These are phyloP conservation scores for Bombyx mandarina DNA, from an alignment of 1,140 invertebrate genomes.

Conservation along the genomic window DNA sequence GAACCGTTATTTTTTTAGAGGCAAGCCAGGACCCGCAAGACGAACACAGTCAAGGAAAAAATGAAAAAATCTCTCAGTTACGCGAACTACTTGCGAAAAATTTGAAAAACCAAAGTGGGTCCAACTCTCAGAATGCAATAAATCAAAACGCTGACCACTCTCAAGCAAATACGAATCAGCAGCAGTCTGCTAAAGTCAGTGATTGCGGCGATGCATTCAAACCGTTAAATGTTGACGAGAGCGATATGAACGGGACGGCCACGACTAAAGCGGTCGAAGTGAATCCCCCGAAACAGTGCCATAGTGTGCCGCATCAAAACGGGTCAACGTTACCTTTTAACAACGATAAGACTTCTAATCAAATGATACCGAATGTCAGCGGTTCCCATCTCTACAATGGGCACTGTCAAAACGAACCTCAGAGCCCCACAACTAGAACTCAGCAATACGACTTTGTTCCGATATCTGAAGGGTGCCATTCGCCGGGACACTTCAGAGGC, in stretches of 20 bases:
- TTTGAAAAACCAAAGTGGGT: conserved; percentile 68
- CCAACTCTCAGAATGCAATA: conserved; percentile 30
- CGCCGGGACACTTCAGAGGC: conserved; percentile 66
- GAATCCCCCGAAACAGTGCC: conserved; percentile 26
- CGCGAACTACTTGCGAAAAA: conserved; percentile 80
- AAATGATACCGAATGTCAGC: conserved; percentile 23
- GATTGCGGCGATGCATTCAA: conserved; percentile 43
- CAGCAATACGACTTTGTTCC: conserved; percentile 88
- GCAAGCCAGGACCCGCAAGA: conserved; percentile 57
- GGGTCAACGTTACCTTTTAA: conserved; percentile 30
- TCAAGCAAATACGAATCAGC: conserved; percentile 25
- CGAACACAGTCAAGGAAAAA: conserved; percentile 66
- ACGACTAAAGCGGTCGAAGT: conserved; percentile 25
- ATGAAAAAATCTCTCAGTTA: conserved; percentile 80
- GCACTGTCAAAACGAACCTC: conserved; percentile 47
- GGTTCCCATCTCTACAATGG: conserved; percentile 48
- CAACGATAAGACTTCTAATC: conserved; percentile 26
- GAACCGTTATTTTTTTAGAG: conserved; percentile 57
- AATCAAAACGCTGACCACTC: conserved; percentile 28
- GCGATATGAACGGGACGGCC: conserved; percentile 30
- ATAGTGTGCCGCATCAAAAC: conserved; percentile 35
- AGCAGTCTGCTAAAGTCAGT: conserved; percentile 19
- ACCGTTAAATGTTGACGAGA: conserved; percentile 25
- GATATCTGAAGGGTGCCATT: conserved; percentile 81
- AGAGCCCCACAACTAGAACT: conserved; percentile 75